Base-by-base conservation (phyloP, 2,888 invertebrate species). In the Stenodera caucasica region DNA sequence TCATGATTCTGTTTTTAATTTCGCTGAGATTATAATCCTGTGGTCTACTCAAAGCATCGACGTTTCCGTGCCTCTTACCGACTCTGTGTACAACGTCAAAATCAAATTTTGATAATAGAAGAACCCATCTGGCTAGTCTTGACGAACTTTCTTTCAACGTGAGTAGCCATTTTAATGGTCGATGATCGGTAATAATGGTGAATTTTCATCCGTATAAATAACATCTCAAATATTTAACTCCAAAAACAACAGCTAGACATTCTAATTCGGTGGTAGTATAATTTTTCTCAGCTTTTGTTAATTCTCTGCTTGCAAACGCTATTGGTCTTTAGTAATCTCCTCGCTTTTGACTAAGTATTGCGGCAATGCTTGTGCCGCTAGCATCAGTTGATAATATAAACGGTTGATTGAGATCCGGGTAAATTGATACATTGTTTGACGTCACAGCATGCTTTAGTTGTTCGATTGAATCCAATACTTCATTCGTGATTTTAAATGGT, bases 151-250 rank as follows among this genome's bases (percentile, higher is more conserved):
- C 45, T 53, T 58, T 53, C 1, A 58, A 8, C 2, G 40, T 18
- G 9, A 58, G 18, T 23, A 58, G 14, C 45, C 58, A 58, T 32
- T 15, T 32, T 32, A 55, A 58, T 33, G 58, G 58, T 30, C 18
- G 4, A 33, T 58, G 55, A 9, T 58, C 54, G 0, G 54, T 54
- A 6, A 29, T 26, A 14, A 58, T 58, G 7, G 4, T 26, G 49
- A 58, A 58, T 55, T 55, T 45, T 33, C 50, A 3, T 0, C 55
- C 55, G 15, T 54, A 55, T n/a, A 58, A 18, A 33, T 58, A 53
- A n/a, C 32, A 53, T 52, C 51, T 7, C 29, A 57, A 57, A 35
- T 26, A 32, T 55, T 59, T 56, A 7, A 49, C 32, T 1, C 37
- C 49, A 32, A 45, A 59, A 7, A 59, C 33, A 1, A 59, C 50